A percentile compares a stretch with the other conserved stretches of the same genome.
Conservation (phyloP, 2,797 vertebrate species). For the Glossophaga mutica region DNA sequence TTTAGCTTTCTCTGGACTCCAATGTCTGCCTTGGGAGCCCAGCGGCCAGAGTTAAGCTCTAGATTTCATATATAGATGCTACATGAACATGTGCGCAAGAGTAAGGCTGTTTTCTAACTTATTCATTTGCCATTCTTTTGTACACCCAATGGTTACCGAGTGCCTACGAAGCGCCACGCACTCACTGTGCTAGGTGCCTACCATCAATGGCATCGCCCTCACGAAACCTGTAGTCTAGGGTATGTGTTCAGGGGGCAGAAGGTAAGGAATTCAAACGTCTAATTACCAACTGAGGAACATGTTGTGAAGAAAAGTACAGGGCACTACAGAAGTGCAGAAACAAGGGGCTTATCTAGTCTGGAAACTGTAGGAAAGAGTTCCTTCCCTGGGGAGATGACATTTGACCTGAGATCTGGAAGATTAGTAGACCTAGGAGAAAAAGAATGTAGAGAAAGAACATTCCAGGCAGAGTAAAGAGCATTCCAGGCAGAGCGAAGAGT, state of each 20-base stretch:
- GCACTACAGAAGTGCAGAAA: background rate
- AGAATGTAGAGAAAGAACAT: background rate
- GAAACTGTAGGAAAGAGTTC: background rate
- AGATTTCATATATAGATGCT: background rate
- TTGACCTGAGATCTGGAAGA: conserved; percentile 12
- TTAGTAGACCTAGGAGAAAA: background rate
- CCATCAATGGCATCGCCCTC: background rate
- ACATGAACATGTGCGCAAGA: background rate
- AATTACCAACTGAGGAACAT: background rate
- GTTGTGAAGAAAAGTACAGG: background rate
- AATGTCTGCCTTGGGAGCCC: background rate
- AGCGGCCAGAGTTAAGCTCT: background rate
- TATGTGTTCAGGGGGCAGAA: background rate
- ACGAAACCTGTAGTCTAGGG: background rate
- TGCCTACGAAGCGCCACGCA: background rate
- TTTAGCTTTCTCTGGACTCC: background rate
- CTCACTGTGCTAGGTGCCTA: background rate
- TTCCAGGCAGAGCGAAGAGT: background rate
- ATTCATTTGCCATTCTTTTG: background rate
- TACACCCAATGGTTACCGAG: background rate
- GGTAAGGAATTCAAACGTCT: background rate
- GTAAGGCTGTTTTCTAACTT: background rate
- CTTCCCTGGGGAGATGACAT: background rate
- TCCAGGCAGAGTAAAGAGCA: background rate
- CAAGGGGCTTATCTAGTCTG: background rate